A percentile compares a stretch with the other conserved stretches of the same genome.
phyloP scores from a whole-genome alignment of 2,113 vertebrate species.

The Emydocephalus ijimae region DNA sequence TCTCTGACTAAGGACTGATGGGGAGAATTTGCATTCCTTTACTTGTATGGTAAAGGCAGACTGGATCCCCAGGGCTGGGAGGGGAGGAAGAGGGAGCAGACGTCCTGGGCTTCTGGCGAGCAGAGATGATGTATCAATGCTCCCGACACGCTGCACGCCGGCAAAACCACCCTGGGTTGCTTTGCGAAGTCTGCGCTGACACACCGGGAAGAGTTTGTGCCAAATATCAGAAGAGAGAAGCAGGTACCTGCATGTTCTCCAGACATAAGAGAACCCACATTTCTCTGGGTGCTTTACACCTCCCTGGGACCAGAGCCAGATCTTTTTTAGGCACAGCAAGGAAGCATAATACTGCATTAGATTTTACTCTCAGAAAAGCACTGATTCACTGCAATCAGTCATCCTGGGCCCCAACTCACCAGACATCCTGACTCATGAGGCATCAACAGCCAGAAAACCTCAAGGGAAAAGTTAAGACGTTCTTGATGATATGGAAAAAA shows the following conservation, averaged over 20 bases:
- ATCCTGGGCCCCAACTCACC: not conserved
- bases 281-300: not conserved
- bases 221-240: not conserved
- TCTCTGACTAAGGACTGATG: constrained; percentile 13
- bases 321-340: not conserved
- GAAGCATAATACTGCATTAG: not conserved
- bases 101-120: not conserved
- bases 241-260: not conserved
- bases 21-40: constrained; percentile 31
- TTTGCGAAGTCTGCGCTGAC: not conserved
- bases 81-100: not conserved
- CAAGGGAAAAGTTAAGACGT: not conserved
- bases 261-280: not conserved
- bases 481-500: not conserved
- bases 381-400: not conserved
- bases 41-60: constrained; percentile 39
- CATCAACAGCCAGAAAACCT: not conserved
- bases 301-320: not conserved
- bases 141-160: not conserved
- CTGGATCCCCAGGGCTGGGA: not conserved
- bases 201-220: not conserved
- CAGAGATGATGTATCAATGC: constrained; percentile 1
- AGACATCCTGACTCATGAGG: not conserved
- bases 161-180: not conserved
- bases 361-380: not conserved